Evolutionary conservation across 1,140 invertebrate species (phyloP).

Genomic region (Oscheius sp.): DNA sequence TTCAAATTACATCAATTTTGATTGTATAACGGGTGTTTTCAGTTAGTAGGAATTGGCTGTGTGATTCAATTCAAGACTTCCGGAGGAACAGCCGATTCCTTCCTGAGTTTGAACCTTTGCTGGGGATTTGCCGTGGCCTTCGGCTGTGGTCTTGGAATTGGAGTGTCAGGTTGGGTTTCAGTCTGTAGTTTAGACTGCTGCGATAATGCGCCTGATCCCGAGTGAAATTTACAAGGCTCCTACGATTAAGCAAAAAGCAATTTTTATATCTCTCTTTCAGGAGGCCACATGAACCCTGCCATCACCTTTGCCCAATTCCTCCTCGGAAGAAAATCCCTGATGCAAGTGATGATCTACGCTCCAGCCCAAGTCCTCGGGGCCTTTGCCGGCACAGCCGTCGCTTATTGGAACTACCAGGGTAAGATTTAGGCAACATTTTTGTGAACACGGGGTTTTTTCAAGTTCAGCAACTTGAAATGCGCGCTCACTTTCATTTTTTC

Average conservation of each 20-base stretch:
- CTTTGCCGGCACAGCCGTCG: conserved; percentile 64
- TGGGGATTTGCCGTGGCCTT: conserved; percentile 17
- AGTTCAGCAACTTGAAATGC: too few relatives aligned
- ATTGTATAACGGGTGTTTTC: neutral
- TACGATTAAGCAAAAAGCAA: neutral
- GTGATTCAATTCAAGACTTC: conserved; percentile 9
- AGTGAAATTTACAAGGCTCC: neutral
- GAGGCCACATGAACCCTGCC: conserved; percentile 68
- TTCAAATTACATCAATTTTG: neutral
- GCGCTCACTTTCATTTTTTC: too few relatives aligned
- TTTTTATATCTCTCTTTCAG: conserved; percentile 53
- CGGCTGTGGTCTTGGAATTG: conserved; percentile 7
- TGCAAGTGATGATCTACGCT: conserved; percentile 61
- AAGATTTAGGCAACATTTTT: too few relatives aligned
- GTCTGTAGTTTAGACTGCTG: neutral
- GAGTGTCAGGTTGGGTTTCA: neutral
- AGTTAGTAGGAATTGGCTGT: conserved; percentile 4
- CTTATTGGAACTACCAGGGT: conserved; percentile 66
- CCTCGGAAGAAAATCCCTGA: conserved; percentile 53
- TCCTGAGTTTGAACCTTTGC: neutral
- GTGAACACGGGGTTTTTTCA: too few relatives aligned
- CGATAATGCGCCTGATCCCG: neutral
- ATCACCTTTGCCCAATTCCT: conserved; percentile 64
- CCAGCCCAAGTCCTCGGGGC: conserved; percentile 67
- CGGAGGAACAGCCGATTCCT: neutral